Conservation (phyloP, 2,797 vertebrate genomes). For the Eulemur rubriventer region DNA sequence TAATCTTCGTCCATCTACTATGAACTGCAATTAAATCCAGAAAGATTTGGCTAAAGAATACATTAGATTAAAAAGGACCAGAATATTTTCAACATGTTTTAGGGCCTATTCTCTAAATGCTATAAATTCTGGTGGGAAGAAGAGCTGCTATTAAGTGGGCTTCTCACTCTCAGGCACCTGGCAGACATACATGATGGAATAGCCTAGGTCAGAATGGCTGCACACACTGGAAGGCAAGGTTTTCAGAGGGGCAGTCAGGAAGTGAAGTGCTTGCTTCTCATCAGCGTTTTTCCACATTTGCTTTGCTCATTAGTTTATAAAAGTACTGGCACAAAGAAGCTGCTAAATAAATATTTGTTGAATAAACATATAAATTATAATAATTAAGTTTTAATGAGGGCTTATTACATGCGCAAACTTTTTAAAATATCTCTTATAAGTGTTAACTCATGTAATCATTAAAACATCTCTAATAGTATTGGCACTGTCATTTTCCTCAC, state of each 20-base stretch:
- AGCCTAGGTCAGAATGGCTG: not conserved
- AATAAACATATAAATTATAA: not conserved
- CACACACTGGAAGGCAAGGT: not conserved
- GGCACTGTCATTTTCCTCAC: not conserved
- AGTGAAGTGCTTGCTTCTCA: not conserved
- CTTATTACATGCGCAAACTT: not conserved
- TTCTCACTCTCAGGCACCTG: not conserved
- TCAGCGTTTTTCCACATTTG: not conserved
- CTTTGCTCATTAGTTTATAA: not conserved
- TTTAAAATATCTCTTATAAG: not conserved
- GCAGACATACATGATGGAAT: not conserved
- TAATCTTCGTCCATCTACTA: not conserved
- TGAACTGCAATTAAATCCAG: not conserved
- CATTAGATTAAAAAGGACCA: not conserved
- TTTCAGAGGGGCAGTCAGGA: not conserved
- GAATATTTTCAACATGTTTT: not conserved
- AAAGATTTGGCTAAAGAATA: not conserved
- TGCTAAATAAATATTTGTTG: not conserved
- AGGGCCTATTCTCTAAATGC: not conserved
- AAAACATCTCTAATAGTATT: not conserved
- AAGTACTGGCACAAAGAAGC: not conserved
- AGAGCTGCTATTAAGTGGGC: not conserved
- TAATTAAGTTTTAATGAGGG: not conserved
- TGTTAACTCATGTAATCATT: not conserved
- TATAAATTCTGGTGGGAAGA: not conserved